Evolutionary conservation across 2,888 invertebrate species (phyloP), one percentile per base, ranked within the genome.

Genomic region (Ennomos quercinarius): DNA sequence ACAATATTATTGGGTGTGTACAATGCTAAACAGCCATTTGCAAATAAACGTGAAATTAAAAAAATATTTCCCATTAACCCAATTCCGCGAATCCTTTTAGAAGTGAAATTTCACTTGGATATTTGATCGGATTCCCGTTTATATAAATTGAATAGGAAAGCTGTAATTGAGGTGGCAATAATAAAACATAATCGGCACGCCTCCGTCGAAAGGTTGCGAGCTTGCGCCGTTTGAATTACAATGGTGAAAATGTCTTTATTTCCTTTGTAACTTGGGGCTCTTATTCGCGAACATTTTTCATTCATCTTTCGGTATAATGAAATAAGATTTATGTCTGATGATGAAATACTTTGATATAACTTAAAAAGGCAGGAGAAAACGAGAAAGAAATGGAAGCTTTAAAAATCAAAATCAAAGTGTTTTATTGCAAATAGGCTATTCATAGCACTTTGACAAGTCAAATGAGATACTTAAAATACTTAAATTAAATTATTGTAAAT

Each of bases 151-250:
- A 63, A 66, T 61, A 58, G 50, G 56, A 59, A 56, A 43, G 37
- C 46, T 49, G 48, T 59, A 52, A 66, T 64, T 57, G 66, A 64
- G 61, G 59, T 62, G 66, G 59, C 52, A 58, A 62, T 62, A 64
- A 62, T 64, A 67, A 60, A 62, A 64, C 60, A 64, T 62, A 60
- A 66, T 55, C 59, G 57, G 55, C 36, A 43, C 59, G 63, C 41
- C 37, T 12, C 8, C 37, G 38, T 10, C 36, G 38, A 47, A 55
- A 45, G 48, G 46, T 54, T 58, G 39, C 17, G 39, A 39, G 34
- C 39, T 42, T 17, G 45, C 52, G 36, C 37, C 36, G 36, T 57
- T 60, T 53, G 60, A 63, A 63, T 61, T 61, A 41, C 49, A 63
- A 57, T 43, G 45, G 40, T 47, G 58, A 55, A 58, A 64, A 65